Evolutionary conservation across 2,113 vertebrate species (phyloP).

Genomic region (Ophiodon elongatus): DNA sequence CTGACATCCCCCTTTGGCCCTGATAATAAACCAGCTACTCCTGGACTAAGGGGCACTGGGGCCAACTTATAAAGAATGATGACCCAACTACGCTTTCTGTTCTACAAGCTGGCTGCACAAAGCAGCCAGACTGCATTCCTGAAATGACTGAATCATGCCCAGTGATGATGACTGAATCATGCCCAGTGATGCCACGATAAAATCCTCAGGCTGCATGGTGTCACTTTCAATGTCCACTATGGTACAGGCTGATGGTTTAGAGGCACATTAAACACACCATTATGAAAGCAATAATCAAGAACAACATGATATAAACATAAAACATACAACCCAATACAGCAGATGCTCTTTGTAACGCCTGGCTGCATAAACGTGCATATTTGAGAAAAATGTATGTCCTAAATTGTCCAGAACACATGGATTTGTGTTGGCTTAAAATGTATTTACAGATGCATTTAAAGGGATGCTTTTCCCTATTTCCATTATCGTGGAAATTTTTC

Average conservation of each 20-base stretch:
- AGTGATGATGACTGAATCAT: constrained; percentile 9
- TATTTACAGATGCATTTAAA: background rate
- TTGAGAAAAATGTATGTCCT: background rate
- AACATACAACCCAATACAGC: too few relatives aligned
- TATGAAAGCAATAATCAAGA: background rate
- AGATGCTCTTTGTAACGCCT: background rate
- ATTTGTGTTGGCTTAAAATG: background rate
- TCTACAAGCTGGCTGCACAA: constrained; percentile 18
- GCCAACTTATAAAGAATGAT: constrained; percentile 53
- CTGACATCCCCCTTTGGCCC: constrained; percentile 67
- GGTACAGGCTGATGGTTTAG: background rate
- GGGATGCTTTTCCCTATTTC: background rate
- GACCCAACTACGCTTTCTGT: constrained; percentile 21
- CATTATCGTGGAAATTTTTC: background rate
- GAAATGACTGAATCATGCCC: constrained; percentile 1
- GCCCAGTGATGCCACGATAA: background rate
- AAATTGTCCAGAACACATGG: background rate
- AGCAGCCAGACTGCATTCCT: constrained; percentile 7
- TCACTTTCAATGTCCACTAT: background rate
- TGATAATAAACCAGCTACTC: constrained; percentile 59
- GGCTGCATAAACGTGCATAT: background rate
- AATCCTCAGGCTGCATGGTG: constrained; percentile 9
- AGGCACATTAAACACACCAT: background rate
- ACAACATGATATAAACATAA: background rate
- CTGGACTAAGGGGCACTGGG: constrained; percentile 23